Percentiles rank a stretch among this genome's conserved stretches.
phyloP scores from a whole-genome alignment of 2,113 vertebrate genomes.

The Euleptes europaea region DNA sequence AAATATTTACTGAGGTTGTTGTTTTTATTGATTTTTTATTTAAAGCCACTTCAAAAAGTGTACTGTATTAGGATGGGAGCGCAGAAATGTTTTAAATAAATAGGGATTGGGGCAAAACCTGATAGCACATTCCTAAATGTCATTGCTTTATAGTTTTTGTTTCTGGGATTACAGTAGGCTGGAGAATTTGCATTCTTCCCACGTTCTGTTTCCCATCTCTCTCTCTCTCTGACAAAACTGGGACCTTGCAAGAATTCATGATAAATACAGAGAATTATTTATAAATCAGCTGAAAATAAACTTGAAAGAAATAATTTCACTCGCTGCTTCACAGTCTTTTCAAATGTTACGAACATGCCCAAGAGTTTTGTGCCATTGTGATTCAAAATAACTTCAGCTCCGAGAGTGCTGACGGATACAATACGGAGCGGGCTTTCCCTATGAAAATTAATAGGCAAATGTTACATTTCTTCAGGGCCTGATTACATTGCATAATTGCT shows the following conservation, averaged over 20 bases:
- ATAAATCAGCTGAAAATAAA: constrained; percentile 39
- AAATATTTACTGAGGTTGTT: too few relatives aligned
- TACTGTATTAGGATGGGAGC: too few relatives aligned
- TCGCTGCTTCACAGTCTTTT: constrained; percentile 12
- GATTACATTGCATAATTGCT: constrained; percentile 24
- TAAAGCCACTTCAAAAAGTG: too few relatives aligned
- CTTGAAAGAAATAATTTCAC: constrained; percentile 14
- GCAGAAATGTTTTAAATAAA: background rate
- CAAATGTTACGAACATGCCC: constrained; percentile 6
- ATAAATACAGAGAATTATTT: constrained; percentile 18
- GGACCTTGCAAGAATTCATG: background rate
- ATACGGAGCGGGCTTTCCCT: background rate
- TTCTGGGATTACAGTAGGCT: background rate
- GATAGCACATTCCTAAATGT: background rate
- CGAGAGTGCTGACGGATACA: constrained; percentile 25
- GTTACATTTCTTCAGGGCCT: constrained; percentile 18
- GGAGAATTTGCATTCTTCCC: background rate
- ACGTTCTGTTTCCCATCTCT: background rate
- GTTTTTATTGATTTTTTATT: too few relatives aligned
- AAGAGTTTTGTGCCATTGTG: constrained; percentile 38
- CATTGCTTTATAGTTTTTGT: background rate
- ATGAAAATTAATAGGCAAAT: constrained; percentile 42
- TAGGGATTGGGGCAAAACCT: background rate
- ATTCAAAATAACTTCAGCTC: constrained; percentile 38
- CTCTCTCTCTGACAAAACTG: background rate